Conservation (phyloP, 2,888 invertebrate species). For the Acrocyrtus sp. region DNA sequence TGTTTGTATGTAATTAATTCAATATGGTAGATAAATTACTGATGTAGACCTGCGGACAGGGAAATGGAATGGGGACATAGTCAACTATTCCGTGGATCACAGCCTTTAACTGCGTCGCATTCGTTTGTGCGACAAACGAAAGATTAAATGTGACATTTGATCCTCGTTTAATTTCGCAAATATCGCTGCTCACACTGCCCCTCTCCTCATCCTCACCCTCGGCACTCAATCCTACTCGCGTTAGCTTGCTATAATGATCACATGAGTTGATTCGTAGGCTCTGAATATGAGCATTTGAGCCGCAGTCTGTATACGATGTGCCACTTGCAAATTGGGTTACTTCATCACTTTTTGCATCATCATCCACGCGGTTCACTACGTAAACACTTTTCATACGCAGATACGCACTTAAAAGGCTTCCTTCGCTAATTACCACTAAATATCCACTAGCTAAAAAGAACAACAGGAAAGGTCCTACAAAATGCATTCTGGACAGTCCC, state of each 20-base stretch:
- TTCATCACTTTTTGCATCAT: neutral
- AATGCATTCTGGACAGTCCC: no score
- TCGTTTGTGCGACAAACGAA: conserved; percentile 65
- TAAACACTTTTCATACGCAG: conserved; percentile 10
- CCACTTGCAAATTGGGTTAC: neutral
- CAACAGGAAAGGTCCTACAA: no score
- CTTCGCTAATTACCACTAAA: neutral
- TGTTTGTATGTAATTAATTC: neutral
- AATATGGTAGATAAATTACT: neutral
- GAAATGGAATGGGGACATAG: conserved; percentile 66
- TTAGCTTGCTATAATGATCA: conserved; percentile 28
- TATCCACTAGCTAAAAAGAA: neutral
- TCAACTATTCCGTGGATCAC: conserved; percentile 81
- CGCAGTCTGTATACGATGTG: conserved; percentile 55
- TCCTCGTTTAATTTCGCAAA: conserved; percentile 57
- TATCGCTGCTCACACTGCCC: conserved; percentile 23
- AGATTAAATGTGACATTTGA: conserved; percentile 56
- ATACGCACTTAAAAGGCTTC: conserved; percentile 7
- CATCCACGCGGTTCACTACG: conserved; percentile 3
- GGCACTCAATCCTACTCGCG: no score
- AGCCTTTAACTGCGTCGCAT: conserved; percentile 69
- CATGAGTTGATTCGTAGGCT: conserved; percentile 56
- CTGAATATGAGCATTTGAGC: conserved; percentile 42
- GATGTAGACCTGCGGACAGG: conserved; percentile 56
- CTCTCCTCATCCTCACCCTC: neutral